Percentiles rank a stretch among this genome's conserved stretches.
Conservation (phyloP, 2,888 invertebrate species). For the Drosophila vallismaia region DNA sequence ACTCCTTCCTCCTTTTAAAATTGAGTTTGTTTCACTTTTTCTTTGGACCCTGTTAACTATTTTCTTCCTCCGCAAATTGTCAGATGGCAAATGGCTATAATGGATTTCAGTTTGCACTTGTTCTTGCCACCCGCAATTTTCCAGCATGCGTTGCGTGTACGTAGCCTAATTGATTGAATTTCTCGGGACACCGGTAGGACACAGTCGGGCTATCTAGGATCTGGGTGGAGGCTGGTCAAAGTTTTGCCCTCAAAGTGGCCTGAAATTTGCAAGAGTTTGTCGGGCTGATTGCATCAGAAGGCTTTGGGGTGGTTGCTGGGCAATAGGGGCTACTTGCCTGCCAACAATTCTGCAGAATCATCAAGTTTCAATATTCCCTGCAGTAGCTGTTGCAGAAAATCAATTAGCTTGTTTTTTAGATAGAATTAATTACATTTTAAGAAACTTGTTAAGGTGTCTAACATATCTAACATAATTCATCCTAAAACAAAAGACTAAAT, state of each 20-base stretch:
- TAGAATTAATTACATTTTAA: background rate
- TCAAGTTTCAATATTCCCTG: conserved; percentile 6
- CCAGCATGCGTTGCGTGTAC: conserved; percentile 47
- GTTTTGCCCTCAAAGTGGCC: conserved; percentile 7
- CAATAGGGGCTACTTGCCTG: background rate
- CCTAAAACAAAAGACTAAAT: too few species aligned
- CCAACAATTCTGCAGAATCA: conserved; percentile 4
- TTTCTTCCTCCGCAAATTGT: conserved; percentile 44
- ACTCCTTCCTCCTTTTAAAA: conserved; percentile 49
- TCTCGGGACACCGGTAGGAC: conserved; percentile 12
- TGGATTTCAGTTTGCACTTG: conserved; percentile 33
- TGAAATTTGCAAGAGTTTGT: background rate
- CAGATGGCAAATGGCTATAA: conserved; percentile 30
- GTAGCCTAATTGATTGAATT: conserved; percentile 70
- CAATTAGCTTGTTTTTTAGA: background rate
- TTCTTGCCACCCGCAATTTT: conserved; percentile 11
- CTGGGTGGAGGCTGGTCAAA: conserved; percentile 13
- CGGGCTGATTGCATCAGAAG: conserved; percentile 1
- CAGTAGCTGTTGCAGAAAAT: background rate
- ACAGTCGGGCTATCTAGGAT: conserved; percentile 11
- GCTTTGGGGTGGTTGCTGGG: background rate
- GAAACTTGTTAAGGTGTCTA: background rate
- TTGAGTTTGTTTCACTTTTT: conserved; percentile 66
- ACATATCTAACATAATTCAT: background rate
- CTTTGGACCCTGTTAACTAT: conserved; percentile 36